phyloP scores from a whole-genome alignment of 1,140 invertebrate genomes.

The Kradibia gibbosae region DNA sequence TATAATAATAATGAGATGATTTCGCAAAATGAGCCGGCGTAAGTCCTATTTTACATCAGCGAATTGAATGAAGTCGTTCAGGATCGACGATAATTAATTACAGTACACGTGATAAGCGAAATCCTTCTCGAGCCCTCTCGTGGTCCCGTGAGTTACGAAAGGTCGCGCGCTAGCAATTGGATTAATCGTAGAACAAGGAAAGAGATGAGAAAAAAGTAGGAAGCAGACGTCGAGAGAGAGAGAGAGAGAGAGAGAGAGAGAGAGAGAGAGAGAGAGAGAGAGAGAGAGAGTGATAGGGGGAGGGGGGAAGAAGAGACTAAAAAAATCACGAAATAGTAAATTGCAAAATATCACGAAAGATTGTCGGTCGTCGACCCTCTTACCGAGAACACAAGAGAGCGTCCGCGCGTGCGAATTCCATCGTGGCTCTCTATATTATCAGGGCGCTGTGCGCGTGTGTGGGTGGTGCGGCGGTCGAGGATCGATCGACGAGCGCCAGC shows the following conservation, averaged over 20 bases:
- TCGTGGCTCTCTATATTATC: not conserved
- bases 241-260: not conserved
- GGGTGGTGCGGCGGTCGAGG: too few relatives aligned
- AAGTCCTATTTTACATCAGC: not conserved
- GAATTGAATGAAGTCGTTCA: not conserved
- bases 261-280: too few relatives aligned
- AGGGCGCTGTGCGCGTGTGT: not conserved
- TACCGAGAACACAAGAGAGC: not conserved
- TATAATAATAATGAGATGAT: too few relatives aligned
- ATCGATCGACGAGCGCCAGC: constrained; percentile 7
- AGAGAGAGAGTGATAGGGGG: not conserved
- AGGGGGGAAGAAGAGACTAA: not conserved
- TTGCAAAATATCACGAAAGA: constrained; percentile 22
- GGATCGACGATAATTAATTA: not conserved
- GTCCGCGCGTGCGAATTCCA: constrained; percentile 7
- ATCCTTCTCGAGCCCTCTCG: too few relatives aligned
- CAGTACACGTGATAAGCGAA: not conserved
- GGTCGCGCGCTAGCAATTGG: too few relatives aligned
- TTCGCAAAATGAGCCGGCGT: too few relatives aligned
- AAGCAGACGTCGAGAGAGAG: too few relatives aligned
- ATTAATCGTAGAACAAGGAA: too few relatives aligned
- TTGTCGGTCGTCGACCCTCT: constrained; percentile 31
- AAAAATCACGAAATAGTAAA: constrained; percentile 14
- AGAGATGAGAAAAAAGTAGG: too few relatives aligned
- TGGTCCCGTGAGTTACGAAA: too few relatives aligned